Percentiles rank a stretch among this genome's conserved stretches.
phyloP scores from a whole-genome alignment of 2,113 vertebrate genomes.

The Triplophysa dalaica region DNA sequence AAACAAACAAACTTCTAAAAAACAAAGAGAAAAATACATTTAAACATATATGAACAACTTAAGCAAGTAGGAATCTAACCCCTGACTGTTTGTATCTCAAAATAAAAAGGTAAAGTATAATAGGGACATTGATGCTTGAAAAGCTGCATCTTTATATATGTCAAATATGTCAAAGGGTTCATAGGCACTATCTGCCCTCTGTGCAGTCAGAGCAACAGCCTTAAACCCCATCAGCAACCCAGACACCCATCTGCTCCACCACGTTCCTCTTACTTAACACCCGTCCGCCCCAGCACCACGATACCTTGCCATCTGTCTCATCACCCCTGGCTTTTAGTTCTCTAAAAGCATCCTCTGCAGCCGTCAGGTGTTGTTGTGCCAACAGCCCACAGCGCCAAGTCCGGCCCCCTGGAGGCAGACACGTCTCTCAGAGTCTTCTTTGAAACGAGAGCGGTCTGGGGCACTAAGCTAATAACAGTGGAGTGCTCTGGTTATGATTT shows the following conservation, averaged over 20 bases:
- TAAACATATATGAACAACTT: too few relatives aligned
- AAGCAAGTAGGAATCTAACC: too few relatives aligned
- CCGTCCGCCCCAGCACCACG: background rate
- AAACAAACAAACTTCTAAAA: background rate
- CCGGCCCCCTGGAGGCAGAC: background rate
- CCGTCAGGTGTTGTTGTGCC: constrained; percentile 40
- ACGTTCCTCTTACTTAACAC: constrained; percentile 32
- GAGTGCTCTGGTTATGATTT: background rate
- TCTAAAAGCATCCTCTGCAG: constrained; percentile 37
- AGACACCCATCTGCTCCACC: constrained; percentile 32
- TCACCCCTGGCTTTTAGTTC: constrained; percentile 31
- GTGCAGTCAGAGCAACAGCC: constrained; percentile 18
- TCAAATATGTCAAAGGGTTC: background rate
- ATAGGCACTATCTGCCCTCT: background rate
- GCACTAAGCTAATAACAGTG: constrained; percentile 31
- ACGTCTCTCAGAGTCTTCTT: background rate
- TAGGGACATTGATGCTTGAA: too few relatives aligned
- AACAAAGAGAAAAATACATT: background rate
- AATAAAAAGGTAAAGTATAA: too few relatives aligned
- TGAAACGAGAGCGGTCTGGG: constrained; percentile 24
- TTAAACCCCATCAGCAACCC: constrained; percentile 27
- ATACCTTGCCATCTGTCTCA: constrained; percentile 45
- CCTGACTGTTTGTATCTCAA: too few relatives aligned
- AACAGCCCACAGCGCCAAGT: background rate
- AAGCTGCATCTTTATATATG: too few relatives aligned